Evolutionary conservation across 2,888 invertebrate genomes (phyloP).

Genomic region (Plagiodera versicolora): DNA sequence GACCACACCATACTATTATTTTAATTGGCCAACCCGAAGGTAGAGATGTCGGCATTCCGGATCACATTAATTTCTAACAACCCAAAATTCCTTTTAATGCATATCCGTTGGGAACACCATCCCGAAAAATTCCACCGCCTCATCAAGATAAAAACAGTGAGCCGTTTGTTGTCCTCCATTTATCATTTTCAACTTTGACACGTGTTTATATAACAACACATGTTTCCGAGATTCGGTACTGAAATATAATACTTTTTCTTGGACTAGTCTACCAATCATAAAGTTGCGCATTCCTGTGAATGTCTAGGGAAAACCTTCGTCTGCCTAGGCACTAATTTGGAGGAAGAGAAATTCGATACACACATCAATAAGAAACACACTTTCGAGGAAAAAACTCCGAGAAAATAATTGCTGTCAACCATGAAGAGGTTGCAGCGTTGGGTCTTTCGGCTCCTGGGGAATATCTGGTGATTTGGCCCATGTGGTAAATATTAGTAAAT

Average conservation of each 20-base stretch:
- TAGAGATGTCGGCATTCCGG: slow-evolving; percentile 33
- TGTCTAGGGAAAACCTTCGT: neutral
- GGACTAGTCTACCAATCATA: slow-evolving; percentile 16
- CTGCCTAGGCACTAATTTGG: slow-evolving; percentile 15
- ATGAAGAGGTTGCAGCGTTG: slow-evolving; percentile 23
- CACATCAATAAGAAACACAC: slow-evolving; percentile 35
- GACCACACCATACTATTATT: slow-evolving; percentile 28
- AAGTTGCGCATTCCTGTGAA: neutral
- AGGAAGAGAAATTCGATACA: slow-evolving; percentile 34
- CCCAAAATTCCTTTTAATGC: slow-evolving; percentile 38
- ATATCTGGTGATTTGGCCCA: slow-evolving; percentile 48
- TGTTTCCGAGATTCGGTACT: slow-evolving; percentile 35
- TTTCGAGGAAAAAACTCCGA: slow-evolving; percentile 29
- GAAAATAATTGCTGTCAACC: slow-evolving; percentile 26
- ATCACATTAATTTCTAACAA: slow-evolving; percentile 40
- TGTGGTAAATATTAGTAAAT: slow-evolving; percentile 48
- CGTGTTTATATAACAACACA: slow-evolving; percentile 44
- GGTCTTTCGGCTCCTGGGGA: slow-evolving; percentile 36
- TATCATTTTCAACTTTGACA: slow-evolving; percentile 42
- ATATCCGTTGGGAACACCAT: slow-evolving; percentile 33
- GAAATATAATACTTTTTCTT: slow-evolving; percentile 39
- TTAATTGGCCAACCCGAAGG: slow-evolving; percentile 36
- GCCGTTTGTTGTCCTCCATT: slow-evolving; percentile 39
- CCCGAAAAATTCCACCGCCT: slow-evolving; percentile 26
- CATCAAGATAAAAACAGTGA: slow-evolving; percentile 31